phyloP scores from a whole-genome alignment of 1,140 invertebrate genomes.

The Ruditapes philippinarum region DNA sequence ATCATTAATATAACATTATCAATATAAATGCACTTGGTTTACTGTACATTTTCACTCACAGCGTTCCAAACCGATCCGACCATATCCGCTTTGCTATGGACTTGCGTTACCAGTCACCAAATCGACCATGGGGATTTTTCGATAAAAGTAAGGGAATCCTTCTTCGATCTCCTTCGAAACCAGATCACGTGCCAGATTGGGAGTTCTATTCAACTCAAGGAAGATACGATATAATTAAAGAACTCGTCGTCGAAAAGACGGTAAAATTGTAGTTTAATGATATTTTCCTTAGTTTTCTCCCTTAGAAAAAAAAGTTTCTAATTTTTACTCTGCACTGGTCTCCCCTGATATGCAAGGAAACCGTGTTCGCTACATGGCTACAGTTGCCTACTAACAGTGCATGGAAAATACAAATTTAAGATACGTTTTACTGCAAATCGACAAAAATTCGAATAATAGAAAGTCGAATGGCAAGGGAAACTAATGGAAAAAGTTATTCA shows the following conservation, averaged over 20 bases:
- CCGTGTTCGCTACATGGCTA: too few species aligned
- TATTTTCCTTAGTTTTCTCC: too few species aligned
- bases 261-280: too few species aligned
- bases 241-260: slow-evolving; percentile 1
- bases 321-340: too few species aligned
- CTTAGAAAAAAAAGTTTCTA: too few species aligned
- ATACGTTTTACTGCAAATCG: not conserved
- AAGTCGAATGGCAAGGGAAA: not conserved
- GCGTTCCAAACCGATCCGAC: slow-evolving; percentile 39
- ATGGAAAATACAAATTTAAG: not conserved
- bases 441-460: not conserved
- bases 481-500: too few species aligned
- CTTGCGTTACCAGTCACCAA: slow-evolving; percentile 43
- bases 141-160: slow-evolving; percentile 24
- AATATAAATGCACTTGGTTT: too few species aligned
- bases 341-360: too few species aligned
- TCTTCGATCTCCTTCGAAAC: slow-evolving; percentile 37
- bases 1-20: too few species aligned
- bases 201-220: slow-evolving; percentile 39
- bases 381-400: too few species aligned
- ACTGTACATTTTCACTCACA: not conserved
- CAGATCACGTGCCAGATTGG: slow-evolving; percentile 45
- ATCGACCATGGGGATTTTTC: slow-evolving; percentile 58
- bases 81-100: slow-evolving; percentile 57
- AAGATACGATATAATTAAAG: slow-evolving; percentile 34